These are phyloP conservation scores for Eolophus roseicapilla DNA, from an alignment of 2,113 vertebrate species.

Conservation along the genomic window DNA sequence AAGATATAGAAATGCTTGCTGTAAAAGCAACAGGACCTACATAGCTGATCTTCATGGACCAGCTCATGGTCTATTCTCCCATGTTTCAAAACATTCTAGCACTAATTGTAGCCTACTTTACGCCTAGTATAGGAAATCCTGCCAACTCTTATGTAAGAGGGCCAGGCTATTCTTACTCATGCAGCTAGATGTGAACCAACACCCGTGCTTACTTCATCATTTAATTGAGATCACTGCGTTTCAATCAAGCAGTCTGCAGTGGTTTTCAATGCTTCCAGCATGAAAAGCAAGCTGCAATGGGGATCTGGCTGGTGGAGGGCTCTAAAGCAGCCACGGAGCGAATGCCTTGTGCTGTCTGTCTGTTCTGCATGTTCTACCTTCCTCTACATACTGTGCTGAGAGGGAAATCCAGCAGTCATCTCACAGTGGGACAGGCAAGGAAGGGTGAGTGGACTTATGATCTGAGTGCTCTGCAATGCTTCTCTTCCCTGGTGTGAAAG, in stretches of 20 bases:
- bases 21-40: background rate
- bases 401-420: background rate
- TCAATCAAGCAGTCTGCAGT: background rate
- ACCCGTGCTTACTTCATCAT: fast-evolving
- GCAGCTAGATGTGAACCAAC: background rate
- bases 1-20: background rate
- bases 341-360: background rate
- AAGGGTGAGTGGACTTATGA: constrained; percentile 24
- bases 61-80: background rate
- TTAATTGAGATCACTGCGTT: background rate
- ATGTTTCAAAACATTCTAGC: background rate
- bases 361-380: background rate
- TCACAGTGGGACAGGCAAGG: background rate
- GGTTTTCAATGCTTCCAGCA: background rate
- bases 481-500: background rate
- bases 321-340: background rate
- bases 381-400: background rate
- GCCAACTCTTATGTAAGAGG: background rate
- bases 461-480: background rate
- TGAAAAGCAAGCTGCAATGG: background rate
- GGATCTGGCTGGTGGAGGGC: background rate
- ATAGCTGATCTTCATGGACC: background rate
- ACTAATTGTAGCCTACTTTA: background rate
- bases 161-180: background rate
- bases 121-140: background rate